Conservation (phyloP, 2,113 vertebrate species). For the Rattus norvegicus region GRCr8 NC_086030.1:18406001-18406500, state of each 20-base stretch:
- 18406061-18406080: not conserved
- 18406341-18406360: not conserved
- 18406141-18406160: not conserved
- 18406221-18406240: not conserved
- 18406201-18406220: not conserved
- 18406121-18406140: not conserved
- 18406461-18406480: not conserved
- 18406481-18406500: not conserved
- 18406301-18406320: not conserved
- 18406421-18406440: not conserved
- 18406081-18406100: not conserved
- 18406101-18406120: not conserved
- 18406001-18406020: not conserved
- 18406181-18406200: not conserved
- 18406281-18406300: not conserved
- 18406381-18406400: not conserved
- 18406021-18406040: not conserved
- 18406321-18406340: not conserved
- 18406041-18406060: not conserved
- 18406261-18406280: too few species aligned
- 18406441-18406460: not conserved
- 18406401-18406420: not conserved
- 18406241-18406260: not conserved
- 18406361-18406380: not conserved
- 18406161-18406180: not conserved